A percentile compares a stretch with the other conserved stretches of the same genome.
Evolutionary conservation across 2,113 vertebrate genomes (phyloP).

Genomic region (Sinocyclocheilus anshuiensis): DNA sequence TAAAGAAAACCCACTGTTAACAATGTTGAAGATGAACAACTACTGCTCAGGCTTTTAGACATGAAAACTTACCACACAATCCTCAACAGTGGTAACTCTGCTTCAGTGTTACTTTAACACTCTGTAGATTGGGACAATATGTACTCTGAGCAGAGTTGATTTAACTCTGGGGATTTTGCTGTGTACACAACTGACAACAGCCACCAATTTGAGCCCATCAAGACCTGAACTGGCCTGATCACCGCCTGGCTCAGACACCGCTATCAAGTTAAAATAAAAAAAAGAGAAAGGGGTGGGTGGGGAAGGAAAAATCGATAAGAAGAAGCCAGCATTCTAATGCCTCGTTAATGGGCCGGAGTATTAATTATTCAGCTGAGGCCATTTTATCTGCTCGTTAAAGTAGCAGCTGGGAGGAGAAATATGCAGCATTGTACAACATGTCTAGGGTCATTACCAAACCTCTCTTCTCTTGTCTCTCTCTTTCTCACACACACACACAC

Average conservation of each 20-base stretch:
- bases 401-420: slow-evolving; percentile 76
- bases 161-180: too few relatives aligned
- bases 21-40: too few relatives aligned
- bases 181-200: slow-evolving; percentile 75
- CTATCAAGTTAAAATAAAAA: slow-evolving; percentile 69
- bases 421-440: slow-evolving; percentile 67
- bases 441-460: slow-evolving; percentile 65
- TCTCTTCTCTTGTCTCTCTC: slow-evolving; percentile 44
- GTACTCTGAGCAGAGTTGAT: too few relatives aligned
- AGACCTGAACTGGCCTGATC: not conserved
- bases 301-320: slow-evolving; percentile 73
- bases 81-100: too few relatives aligned
- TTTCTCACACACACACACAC: slow-evolving; percentile 16
- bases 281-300: slow-evolving; percentile 51
- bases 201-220: not conserved
- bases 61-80: too few relatives aligned
- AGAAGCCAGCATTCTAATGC: slow-evolving; percentile 81
- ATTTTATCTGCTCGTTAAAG: slow-evolving; percentile 82
- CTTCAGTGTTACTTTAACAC: too few relatives aligned
- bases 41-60: too few relatives aligned
- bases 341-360: slow-evolving; percentile 80
- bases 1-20: too few relatives aligned
- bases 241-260: slow-evolving; percentile 63
- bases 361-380: slow-evolving; percentile 81
- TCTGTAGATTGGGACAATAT: too few relatives aligned